phyloP scores from a whole-genome alignment of 2,113 vertebrate genomes.

The Carassius gibelio region DNA sequence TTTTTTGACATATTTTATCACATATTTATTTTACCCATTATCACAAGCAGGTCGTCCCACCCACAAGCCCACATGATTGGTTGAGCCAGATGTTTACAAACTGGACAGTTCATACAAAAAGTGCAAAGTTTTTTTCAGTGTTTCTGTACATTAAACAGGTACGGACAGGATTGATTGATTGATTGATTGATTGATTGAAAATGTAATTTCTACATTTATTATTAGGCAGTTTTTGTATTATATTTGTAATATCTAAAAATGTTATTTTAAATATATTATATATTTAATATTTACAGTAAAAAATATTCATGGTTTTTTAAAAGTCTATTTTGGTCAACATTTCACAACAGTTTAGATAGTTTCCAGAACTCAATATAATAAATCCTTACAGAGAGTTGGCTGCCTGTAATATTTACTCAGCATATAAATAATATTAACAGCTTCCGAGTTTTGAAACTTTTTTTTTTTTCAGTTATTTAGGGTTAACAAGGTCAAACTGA shows the following conservation, averaged over 20 bases:
- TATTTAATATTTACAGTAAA: neutral
- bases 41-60: neutral
- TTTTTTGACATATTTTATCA: neutral
- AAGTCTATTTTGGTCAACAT: slow-evolving; percentile 11
- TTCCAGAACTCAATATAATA: slow-evolving; percentile 36
- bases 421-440: slow-evolving; percentile 47
- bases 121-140: neutral
- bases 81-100: neutral
- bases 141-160: neutral
- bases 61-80: neutral
- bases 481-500: neutral
- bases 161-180: too few relatives aligned
- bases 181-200: too few relatives aligned
- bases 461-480: too few relatives aligned
- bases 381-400: neutral
- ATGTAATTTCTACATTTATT: too few relatives aligned
- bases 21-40: too few relatives aligned
- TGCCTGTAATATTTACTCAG: neutral
- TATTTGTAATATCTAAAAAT: too few relatives aligned
- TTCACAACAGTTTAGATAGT: slow-evolving; percentile 31
- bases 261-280: neutral
- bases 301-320: neutral
- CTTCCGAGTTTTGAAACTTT: neutral
- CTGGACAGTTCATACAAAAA: neutral
- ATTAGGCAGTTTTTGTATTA: too few relatives aligned